phyloP scores from a whole-genome alignment of 2,797 vertebrate species.

The Onychomys torridus region DNA sequence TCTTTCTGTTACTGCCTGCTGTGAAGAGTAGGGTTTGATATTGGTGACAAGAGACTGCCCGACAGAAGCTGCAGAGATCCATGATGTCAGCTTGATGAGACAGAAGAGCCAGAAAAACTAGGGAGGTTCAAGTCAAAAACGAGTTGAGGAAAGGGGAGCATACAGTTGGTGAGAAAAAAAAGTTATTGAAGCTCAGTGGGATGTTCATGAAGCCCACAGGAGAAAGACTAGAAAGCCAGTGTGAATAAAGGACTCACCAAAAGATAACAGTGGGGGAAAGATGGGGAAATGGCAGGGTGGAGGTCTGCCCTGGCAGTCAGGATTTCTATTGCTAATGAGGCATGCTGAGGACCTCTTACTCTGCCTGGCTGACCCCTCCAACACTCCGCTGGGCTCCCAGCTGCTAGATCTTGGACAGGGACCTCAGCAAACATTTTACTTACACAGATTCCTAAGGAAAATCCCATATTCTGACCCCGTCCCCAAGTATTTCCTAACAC shows the following conservation, averaged over 20 bases:
- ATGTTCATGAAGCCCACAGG: accelerated
- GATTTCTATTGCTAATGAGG: not conserved
- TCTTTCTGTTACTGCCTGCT: not conserved
- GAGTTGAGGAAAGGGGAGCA: not conserved
- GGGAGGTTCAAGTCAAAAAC: not conserved
- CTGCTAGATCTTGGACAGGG: not conserved
- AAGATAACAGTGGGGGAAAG: accelerated
- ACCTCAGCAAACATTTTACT: conserved; percentile 16
- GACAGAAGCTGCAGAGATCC: not conserved
- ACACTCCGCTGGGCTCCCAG: not conserved
- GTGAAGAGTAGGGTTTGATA: not conserved
- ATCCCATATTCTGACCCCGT: not conserved
- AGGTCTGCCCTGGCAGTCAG: not conserved
- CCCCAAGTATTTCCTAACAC: not conserved
- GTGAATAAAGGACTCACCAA: not conserved
- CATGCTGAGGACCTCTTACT: not conserved
- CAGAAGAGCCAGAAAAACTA: not conserved
- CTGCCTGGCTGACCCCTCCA: not conserved
- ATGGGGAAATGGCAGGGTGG: accelerated
- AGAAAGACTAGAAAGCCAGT: not conserved
- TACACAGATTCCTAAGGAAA: not conserved
- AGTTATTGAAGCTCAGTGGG: not conserved
- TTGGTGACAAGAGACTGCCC: not conserved
- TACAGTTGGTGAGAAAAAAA: accelerated
- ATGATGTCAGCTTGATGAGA: not conserved